These are phyloP conservation scores for Rhadinocentrus ornatus DNA, from an alignment of 2,797 vertebrate genomes.

Conservation along the genomic window DNA sequence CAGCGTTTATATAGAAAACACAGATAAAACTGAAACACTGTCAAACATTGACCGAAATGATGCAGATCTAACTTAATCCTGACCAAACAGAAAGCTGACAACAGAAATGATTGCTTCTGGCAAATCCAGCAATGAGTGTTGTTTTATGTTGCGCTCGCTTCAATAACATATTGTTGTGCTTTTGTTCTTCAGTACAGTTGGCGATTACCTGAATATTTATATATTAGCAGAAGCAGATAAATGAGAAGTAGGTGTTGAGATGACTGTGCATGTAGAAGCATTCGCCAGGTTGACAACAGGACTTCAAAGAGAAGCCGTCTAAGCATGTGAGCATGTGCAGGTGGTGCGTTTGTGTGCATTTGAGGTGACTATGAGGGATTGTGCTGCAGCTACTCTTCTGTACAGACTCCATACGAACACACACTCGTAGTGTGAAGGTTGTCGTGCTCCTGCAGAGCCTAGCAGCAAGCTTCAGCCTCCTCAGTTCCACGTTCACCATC, in stretches of 20 bases:
- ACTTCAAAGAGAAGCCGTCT: conserved; percentile 23
- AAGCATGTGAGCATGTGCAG: not conserved
- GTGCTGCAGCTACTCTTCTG: conserved; percentile 42
- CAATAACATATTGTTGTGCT: too few species aligned
- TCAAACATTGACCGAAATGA: too few species aligned
- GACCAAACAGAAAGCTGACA: too few species aligned
- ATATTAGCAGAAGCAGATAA: not conserved
- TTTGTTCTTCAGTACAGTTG: too few species aligned
- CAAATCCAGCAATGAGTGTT: too few species aligned
- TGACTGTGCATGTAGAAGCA: not conserved
- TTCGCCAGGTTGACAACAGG: conserved; percentile 15
- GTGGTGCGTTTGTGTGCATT: conserved; percentile 6
- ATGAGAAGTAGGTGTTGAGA: not conserved
- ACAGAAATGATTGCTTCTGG: too few species aligned
- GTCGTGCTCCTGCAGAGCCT: conserved; percentile 36
- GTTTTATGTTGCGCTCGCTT: too few species aligned
- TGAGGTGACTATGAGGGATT: conserved; percentile 34
- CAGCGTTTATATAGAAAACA: too few species aligned
- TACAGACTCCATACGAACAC: conserved; percentile 16
- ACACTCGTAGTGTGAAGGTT: conserved; percentile 23
- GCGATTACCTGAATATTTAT: too few species aligned
- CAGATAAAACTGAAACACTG: too few species aligned
- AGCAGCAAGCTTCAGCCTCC: conserved; percentile 57
- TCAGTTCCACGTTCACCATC: conserved; percentile 59
- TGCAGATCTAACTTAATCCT: too few species aligned